A percentile compares a stretch with the other conserved stretches of the same genome.
phyloP scores from a whole-genome alignment of 92 coral and sea anemone genomes.

The Parazoanthus atlanticus region DNA sequence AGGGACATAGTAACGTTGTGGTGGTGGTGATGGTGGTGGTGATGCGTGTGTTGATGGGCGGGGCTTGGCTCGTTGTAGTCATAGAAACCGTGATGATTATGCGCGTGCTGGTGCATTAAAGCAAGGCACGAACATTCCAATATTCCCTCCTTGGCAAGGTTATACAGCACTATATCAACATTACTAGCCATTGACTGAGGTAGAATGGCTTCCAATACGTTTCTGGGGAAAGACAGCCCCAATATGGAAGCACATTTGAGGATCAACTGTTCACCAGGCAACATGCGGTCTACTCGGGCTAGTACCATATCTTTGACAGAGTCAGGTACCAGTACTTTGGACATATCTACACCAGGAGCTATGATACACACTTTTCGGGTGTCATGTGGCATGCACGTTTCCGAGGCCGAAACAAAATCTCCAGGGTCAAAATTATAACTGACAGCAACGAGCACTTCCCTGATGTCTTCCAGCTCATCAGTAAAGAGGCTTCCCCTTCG shows the following conservation, averaged over 20 bases:
- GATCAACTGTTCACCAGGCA: conserved; percentile 85
- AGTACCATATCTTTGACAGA: conserved; percentile 98
- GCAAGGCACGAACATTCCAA: conserved; percentile 94
- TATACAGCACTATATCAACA: conserved; percentile 81
- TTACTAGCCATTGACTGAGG: conserved; percentile 68
- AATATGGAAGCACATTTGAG: conserved; percentile 91
- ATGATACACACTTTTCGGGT: conserved; percentile 84
- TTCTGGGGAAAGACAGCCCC: conserved; percentile 77
- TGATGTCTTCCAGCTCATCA: conserved; percentile 40
- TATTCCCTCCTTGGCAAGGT: conserved; percentile 85
- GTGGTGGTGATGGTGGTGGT: conserved; percentile 98
- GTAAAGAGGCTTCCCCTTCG: conserved; percentile 37
- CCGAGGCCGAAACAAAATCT: conserved; percentile 71
- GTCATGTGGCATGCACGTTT: conserved; percentile 73
- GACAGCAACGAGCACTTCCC: neutral
- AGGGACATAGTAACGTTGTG: conserved; percentile 86
- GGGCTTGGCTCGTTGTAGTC: conserved; percentile 89
- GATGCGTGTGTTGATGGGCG: conserved; percentile 89
- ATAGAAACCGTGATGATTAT: conserved; percentile 97
- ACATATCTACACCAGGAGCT: conserved; percentile 82
- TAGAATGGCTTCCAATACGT: conserved; percentile 81
- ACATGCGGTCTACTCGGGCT: conserved; percentile 93
- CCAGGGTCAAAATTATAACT: conserved; percentile 50
- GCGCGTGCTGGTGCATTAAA: conserved; percentile 86
- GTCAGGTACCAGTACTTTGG: conserved; percentile 88